Evolutionary conservation across 2,797 vertebrate genomes (phyloP).

Genomic region (Adrianichthys oophorus): DNA sequence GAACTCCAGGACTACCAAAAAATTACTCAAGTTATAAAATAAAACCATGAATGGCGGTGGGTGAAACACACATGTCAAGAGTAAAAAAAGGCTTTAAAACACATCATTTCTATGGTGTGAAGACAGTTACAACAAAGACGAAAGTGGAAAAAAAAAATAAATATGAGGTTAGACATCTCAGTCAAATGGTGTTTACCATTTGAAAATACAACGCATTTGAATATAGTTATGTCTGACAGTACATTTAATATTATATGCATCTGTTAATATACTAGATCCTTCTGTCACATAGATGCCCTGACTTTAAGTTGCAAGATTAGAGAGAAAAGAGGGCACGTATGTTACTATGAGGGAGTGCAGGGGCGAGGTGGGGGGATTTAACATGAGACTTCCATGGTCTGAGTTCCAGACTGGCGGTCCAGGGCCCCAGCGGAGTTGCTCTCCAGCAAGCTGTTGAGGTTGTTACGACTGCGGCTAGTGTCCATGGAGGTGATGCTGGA

Average conservation of each 20-base stretch:
- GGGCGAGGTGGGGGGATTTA: slow-evolving; percentile 62
- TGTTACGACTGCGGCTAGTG: slow-evolving; percentile 85
- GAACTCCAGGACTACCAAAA: slow-evolving; percentile 8
- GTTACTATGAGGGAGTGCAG: slow-evolving; percentile 60
- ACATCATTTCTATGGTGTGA: slow-evolving; percentile 31
- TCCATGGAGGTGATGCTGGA: slow-evolving; percentile 92
- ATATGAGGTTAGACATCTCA: slow-evolving; percentile 46
- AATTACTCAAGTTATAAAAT: slow-evolving; percentile 17
- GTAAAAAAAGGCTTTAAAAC: slow-evolving; percentile 22
- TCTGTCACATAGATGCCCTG: slow-evolving; percentile 64
- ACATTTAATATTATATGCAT: slow-evolving; percentile 69
- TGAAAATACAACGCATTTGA: slow-evolving; percentile 55
- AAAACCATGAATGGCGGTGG: slow-evolving; percentile 25
- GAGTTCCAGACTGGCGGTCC: slow-evolving; percentile 83
- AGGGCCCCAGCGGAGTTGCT: slow-evolving; percentile 76
- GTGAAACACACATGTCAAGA: slow-evolving; percentile 22
- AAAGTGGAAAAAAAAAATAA: slow-evolving; percentile 58
- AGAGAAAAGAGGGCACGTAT: slow-evolving; percentile 46
- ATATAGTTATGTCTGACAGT: slow-evolving; percentile 52
- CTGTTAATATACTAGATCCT: slow-evolving; percentile 72
- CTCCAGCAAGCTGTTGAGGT: slow-evolving; percentile 86
- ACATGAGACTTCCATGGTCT: slow-evolving; percentile 97
- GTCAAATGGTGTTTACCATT: slow-evolving; percentile 27
- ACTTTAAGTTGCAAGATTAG: slow-evolving; percentile 37
- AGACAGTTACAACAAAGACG: slow-evolving; percentile 44